phyloP scores from a whole-genome alignment of 2,797 vertebrate genomes.

The Perodicticus potto region DNA sequence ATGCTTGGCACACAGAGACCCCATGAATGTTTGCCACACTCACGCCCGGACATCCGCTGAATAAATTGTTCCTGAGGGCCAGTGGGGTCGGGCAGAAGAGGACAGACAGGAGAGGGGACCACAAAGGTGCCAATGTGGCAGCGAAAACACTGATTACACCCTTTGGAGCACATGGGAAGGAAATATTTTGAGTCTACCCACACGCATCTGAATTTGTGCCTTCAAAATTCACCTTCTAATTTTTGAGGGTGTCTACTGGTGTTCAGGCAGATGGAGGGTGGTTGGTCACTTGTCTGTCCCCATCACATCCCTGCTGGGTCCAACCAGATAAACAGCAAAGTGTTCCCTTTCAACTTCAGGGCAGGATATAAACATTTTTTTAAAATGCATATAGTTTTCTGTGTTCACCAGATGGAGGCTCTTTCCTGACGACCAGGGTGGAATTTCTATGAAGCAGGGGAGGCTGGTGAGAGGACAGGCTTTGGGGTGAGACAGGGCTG shows the following conservation, averaged over 20 bases:
- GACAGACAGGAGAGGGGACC: fast-evolving
- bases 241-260: background rate
- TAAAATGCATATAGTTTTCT: background rate
- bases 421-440: background rate
- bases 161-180: background rate
- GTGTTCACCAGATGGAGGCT: background rate
- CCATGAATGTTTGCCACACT: background rate
- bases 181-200: background rate
- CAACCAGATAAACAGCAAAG: background rate
- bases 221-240: background rate
- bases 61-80: fast-evolving
- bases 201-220: too few species aligned
- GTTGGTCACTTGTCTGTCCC: background rate
- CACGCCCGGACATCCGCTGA: background rate
- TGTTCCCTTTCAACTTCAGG: background rate
- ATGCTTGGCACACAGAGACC: background rate
- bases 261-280: background rate
- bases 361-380: background rate
- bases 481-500: background rate
- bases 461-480: background rate
- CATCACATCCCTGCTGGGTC: background rate
- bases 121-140: fast-evolving
- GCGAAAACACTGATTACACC: background rate
- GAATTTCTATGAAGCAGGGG: background rate
- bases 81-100: fast-evolving